Percentiles rank a stretch among this genome's conserved stretches.
Conservation (phyloP, 2,888 invertebrate species). For the Epinotia ramella region DNA sequence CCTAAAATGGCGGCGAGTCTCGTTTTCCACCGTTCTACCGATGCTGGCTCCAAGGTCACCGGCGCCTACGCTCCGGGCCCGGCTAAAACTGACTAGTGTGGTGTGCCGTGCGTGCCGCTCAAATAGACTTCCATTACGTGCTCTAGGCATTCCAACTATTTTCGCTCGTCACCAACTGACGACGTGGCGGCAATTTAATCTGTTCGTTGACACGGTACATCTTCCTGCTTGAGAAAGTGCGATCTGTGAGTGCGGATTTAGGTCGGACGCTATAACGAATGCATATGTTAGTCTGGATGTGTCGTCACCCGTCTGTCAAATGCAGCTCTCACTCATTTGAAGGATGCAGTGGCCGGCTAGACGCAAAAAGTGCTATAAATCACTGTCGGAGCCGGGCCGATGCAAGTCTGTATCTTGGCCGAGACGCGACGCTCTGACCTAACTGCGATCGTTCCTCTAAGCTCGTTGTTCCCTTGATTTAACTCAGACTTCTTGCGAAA, state of each 20-base stretch:
- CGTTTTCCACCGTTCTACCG: slow-evolving; percentile 77
- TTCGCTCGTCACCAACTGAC: slow-evolving; percentile 74
- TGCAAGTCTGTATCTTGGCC: slow-evolving; percentile 64
- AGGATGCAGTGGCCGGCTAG: slow-evolving; percentile 59
- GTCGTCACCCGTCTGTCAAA: slow-evolving; percentile 57
- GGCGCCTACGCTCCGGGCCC: slow-evolving; percentile 81
- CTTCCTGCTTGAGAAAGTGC: slow-evolving; percentile 62
- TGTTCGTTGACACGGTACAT: slow-evolving; percentile 63
- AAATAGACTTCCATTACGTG: slow-evolving; percentile 78
- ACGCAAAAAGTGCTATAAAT: slow-evolving; percentile 68
- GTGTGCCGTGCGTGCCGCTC: slow-evolving; percentile 74
- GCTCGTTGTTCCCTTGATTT: slow-evolving; percentile 30
- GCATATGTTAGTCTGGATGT: slow-evolving; percentile 52
- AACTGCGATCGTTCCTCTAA: slow-evolving; percentile 31
- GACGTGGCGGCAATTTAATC: slow-evolving; percentile 55
- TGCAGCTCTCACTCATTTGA: slow-evolving; percentile 59
- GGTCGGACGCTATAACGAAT: slow-evolving; percentile 52
- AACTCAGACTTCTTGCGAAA: slow-evolving; percentile 30
- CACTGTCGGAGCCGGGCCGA: slow-evolving; percentile 64
- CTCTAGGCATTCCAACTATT: slow-evolving; percentile 77
- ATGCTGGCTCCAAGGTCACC: slow-evolving; percentile 77
- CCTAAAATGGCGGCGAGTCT: slow-evolving; percentile 84
- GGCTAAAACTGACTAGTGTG: slow-evolving; percentile 76
- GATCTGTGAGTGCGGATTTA: slow-evolving; percentile 57
- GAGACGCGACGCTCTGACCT: slow-evolving; percentile 48